Evolutionary conservation across 2,797 vertebrate genomes (phyloP).

Genomic region (Melanogrammus aeglefinus): DNA sequence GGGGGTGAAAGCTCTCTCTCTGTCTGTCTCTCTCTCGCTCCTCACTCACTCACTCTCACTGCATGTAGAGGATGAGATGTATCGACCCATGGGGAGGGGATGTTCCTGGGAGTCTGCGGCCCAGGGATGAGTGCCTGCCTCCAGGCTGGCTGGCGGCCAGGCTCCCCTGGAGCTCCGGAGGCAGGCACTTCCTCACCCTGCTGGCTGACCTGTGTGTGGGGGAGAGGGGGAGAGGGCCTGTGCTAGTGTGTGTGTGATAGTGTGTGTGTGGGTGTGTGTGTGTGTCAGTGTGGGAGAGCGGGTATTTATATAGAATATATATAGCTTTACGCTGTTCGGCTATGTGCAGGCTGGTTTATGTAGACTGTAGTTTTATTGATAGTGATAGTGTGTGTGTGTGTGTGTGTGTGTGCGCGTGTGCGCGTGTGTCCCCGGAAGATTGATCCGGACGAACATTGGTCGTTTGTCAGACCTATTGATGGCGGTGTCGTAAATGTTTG

Average conservation of each 20-base stretch:
- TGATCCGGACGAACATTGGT: constrained; percentile 27
- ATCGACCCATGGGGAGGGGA: constrained; percentile 36
- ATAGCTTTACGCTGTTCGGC: no score
- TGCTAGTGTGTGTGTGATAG: constrained; percentile 7
- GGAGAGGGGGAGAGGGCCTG: neutral
- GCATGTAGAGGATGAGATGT: constrained; percentile 3
- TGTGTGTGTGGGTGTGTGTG: constrained; percentile 19
- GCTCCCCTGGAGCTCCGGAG: constrained; percentile 23
- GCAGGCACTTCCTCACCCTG: constrained; percentile 14
- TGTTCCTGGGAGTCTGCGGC: constrained; percentile 28
- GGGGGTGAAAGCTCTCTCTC: no score
- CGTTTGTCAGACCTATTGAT: constrained; percentile 42
- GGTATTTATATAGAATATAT: no score
- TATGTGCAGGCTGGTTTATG: no score
- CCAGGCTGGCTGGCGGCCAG: constrained; percentile 41
- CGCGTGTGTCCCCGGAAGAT: constrained; percentile 9
- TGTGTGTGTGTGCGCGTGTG: neutral
- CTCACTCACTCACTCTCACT: neutral
- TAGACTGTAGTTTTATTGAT: no score
- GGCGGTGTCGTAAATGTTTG: constrained; percentile 36
- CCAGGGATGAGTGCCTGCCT: constrained; percentile 26
- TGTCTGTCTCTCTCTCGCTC: neutral
- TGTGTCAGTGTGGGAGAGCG: neutral
- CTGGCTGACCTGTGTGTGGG: constrained; percentile 27
- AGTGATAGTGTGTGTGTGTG: neutral